Evolutionary conservation across 2,888 invertebrate species (phyloP), one percentile per base, ranked within the genome.

Genomic region (Macrosiphum euphorbiae): DNA sequence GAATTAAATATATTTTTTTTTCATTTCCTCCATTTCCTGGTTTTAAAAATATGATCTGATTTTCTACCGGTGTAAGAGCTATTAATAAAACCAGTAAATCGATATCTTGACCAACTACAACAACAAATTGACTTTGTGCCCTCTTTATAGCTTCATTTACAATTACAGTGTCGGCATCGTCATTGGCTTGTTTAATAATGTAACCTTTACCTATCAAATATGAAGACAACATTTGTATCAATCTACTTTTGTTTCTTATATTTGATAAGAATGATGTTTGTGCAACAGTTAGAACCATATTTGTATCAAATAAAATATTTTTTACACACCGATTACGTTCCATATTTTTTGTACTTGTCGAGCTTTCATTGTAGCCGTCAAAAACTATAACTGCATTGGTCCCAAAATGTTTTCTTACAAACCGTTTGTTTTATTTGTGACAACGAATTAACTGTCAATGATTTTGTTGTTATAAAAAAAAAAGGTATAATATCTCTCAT

Each of bases 81-180:
- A 90, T 92, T n/a, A 92, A 92, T 55, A 95, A 94, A 47, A 95
- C 95, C n/a, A 95, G 94, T 35, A 95, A 90, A 94, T 95, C 95
- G 35, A 95, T 94, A 58, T 95, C 95, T 94, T 95, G 20, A 35
- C n/a, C n/a, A n/a, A n/a, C 52, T 52, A 88, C 88, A 94, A n/a
- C 95, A 94, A 47, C 95, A 90, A 24, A 94, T 94, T 52, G 50
- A 41, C 44, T 44, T 28, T 84, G 78, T 87, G 92, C 52, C 47
- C 78, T 94, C 20, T 55, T 87, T 16, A 94, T 85, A 41, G 94
- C 94, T 44, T 94, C 94, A 35, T 94, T 55, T 10, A 95, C 94
- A 78, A 95, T 95, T 20, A 94, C 55, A 11, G 92, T 61, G 90
- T 95, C 95, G 24, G 94, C 95, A 89, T 95, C 94, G 88, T 84